Base-by-base conservation (phyloP, 2,888 invertebrate genomes). In the Cephus pygmeus region DNA sequence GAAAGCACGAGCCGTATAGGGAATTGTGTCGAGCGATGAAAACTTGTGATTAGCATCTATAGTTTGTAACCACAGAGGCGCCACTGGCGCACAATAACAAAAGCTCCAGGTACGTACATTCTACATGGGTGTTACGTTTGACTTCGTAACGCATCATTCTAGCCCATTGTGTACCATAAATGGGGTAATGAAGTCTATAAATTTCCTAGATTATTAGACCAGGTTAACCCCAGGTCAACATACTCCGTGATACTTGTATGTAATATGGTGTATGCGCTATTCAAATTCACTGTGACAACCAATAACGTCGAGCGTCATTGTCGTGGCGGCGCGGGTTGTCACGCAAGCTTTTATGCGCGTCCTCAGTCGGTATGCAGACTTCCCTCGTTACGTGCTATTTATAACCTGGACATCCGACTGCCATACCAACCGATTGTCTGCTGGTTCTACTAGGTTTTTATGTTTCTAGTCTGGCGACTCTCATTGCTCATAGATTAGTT, bases 311-410 rank as follows among this genome's bases (percentile, higher is more conserved):
- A 56, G 56, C 40, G 40, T 56, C 9, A 23, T 56, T 23, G 15
- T 56, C 56, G 23, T 56, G 23, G 56, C 15, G 56, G 9, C 23
- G 9, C 23, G 56, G 15, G 9, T 56, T 23, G 1, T 56, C 56
- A 23, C 9, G 9, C 9, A 56, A 56, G 56, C 56, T 15, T 56
- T 56, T 56, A 23, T 56, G 23, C 23, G 56, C 15, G 23, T 56
- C 1, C 23, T 56, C 56, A 23, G 56, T 56, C 56, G 56, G 56
- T 56, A 56, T 56, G 56, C 56, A 56, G 56, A 56, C 56, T 56
- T 71, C 31, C 33, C 71, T 71, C 31, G 31, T 71, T 71, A 71
- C 71, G 71, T 3, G 71, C 56, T 56, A 71, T 71, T 71, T 71
- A 31, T 71, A 71, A 33, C 33, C 15, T 11, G 33, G 33, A 34